Conservation (phyloP, 2,113 vertebrate species). For the Corvus cornix region DNA sequence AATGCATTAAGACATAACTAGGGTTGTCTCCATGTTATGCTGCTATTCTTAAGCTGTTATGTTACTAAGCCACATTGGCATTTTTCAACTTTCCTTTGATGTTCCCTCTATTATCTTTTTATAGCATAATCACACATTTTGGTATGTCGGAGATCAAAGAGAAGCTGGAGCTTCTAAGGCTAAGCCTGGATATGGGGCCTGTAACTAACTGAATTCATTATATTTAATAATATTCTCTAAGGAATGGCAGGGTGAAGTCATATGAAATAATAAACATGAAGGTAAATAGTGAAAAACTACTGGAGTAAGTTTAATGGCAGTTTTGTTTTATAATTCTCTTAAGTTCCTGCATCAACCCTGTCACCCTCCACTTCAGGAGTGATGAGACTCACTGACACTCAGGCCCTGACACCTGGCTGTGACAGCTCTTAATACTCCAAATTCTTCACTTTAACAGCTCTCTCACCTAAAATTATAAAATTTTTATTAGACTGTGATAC, state of each 20-base stretch:
- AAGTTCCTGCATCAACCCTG: not conserved
- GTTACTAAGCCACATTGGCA: slow-evolving; percentile 63
- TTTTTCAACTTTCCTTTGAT: slow-evolving; percentile 64
- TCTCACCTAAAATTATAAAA: not conserved
- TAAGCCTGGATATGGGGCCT: slow-evolving; percentile 61
- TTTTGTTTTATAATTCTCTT: slow-evolving; percentile 38
- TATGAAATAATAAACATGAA: slow-evolving; percentile 71
- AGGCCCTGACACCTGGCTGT: not conserved
- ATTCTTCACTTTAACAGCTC: not conserved
- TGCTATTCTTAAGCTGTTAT: slow-evolving; percentile 69
- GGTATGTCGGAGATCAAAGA: slow-evolving; percentile 70
- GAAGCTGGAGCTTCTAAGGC: slow-evolving; percentile 69
- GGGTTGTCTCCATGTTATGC: slow-evolving; percentile 71
- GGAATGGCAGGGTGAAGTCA: slow-evolving; percentile 57
- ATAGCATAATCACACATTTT: slow-evolving; percentile 73
- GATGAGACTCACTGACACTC: not conserved
- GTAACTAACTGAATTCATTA: slow-evolving; percentile 77
- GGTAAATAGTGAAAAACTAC: slow-evolving; percentile 68
- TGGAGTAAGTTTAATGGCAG: slow-evolving; percentile 55
- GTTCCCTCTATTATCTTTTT: slow-evolving; percentile 72
- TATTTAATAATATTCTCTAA: slow-evolving; percentile 71
- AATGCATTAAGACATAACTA: slow-evolving; percentile 70
- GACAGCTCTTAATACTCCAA: not conserved
- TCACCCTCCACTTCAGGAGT: not conserved
- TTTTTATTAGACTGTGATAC: not conserved